phyloP scores from a whole-genome alignment of 2,888 invertebrate species.

The Heliconius cydno region DNA sequence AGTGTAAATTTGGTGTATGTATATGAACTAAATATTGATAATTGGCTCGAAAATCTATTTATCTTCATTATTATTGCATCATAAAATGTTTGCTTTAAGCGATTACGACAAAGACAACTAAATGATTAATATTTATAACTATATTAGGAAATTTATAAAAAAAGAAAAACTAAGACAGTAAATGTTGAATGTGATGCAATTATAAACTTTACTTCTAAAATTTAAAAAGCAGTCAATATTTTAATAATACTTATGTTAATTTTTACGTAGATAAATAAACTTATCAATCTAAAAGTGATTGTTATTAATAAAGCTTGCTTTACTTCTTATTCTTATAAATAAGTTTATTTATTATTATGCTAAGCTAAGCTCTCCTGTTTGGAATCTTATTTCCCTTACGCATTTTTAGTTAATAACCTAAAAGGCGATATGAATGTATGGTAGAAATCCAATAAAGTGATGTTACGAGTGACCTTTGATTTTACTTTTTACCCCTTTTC shows the following conservation, averaged over 20 bases:
- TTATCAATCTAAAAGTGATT: neutral
- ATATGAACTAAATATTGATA: neutral
- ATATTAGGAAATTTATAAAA: no score
- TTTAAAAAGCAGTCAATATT: no score
- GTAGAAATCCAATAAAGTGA: slow-evolving; percentile 35
- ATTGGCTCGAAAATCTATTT: neutral
- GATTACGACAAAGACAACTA: neutral
- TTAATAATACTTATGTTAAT: neutral
- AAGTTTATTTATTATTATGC: slow-evolving; percentile 22
- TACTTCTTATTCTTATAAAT: slow-evolving; percentile 1
- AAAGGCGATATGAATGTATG: slow-evolving; percentile 29
- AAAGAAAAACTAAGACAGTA: no score
- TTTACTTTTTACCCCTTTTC: slow-evolving; percentile 10
- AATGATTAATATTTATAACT: neutral
- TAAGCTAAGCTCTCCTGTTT: slow-evolving; percentile 14
- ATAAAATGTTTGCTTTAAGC: neutral
- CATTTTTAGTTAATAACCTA: slow-evolving; percentile 27
- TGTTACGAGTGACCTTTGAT: slow-evolving; percentile 32
- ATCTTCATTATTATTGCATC: neutral
- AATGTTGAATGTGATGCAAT: neutral
- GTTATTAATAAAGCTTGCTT: neutral
- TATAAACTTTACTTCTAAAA: neutral
- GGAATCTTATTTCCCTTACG: slow-evolving; percentile 29
- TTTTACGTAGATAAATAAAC: neutral
- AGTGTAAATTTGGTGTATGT: no score